A percentile compares a stretch with the other conserved stretches of the same genome.
These are phyloP conservation scores for Phainopepla nitens DNA, from an alignment of 2,113 vertebrate genomes.

Conservation along the genomic window DNA sequence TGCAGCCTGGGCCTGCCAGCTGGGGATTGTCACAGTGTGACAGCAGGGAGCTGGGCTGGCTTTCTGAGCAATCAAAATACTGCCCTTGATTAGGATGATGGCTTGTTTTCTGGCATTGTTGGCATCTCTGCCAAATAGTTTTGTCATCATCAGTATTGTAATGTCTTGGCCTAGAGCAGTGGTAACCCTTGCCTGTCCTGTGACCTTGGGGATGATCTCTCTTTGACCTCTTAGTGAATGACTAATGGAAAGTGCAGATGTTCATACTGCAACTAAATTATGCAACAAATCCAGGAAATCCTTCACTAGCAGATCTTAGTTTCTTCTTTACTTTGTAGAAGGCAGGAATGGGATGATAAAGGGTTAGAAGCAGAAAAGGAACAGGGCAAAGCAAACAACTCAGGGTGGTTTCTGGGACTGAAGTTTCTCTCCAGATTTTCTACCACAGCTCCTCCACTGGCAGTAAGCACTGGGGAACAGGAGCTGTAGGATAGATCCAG, in stretches of 20 bases:
- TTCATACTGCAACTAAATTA: not conserved
- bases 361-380: not conserved
- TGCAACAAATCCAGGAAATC: not conserved
- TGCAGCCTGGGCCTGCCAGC: not conserved
- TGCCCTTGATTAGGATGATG: not conserved
- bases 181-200: not conserved
- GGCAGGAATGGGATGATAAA: not conserved
- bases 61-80: not conserved
- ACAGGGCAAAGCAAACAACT: not conserved
- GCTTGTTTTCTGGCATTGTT: not conserved
- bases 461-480: not conserved
- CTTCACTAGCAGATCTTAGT: not conserved
- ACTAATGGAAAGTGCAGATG: not conserved
- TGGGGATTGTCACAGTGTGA: constrained; percentile 18
- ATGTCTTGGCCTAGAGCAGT: not conserved
- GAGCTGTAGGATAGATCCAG: not conserved
- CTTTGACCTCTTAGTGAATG: not conserved
- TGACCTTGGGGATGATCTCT: not conserved
- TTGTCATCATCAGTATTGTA: not conserved
- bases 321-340: not conserved
- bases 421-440: not conserved
- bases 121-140: constrained; percentile 1
- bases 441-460: not conserved
- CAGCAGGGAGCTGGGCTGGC: constrained; percentile 24
- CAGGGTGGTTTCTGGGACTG: not conserved